Evolutionary conservation across 2,888 invertebrate species (phyloP).

Genomic region (Drosophila mimica): DNA sequence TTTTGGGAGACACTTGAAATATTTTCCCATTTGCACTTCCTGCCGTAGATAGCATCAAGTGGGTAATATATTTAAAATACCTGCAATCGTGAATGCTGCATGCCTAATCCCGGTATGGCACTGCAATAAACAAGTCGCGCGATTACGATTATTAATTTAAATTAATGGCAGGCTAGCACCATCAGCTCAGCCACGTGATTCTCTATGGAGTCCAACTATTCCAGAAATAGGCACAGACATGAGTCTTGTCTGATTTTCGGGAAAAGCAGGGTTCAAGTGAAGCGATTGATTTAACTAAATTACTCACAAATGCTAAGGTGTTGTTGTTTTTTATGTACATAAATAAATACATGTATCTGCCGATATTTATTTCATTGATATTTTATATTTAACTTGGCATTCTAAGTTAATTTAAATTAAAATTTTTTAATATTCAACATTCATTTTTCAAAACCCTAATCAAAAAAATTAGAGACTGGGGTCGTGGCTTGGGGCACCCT

Average conservation of each 20-base stretch:
- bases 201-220: neutral
- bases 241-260: neutral
- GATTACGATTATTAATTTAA: conserved; percentile 29
- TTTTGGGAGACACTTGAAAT: neutral
- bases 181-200: conserved; percentile 42
- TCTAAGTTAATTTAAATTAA: neutral
- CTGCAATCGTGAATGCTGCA: neutral
- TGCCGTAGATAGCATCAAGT: conserved; percentile 18
- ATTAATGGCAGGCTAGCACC: conserved; percentile 17
- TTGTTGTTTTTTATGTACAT: neutral
- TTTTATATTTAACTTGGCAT: neutral
- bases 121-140: neutral
- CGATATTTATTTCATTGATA: neutral
- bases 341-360: neutral
- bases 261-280: conserved; percentile 6
- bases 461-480: neutral
- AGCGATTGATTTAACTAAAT: conserved; percentile 4
- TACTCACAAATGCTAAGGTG: conserved; percentile 9
- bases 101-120: conserved; percentile 5
- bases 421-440: neutral
- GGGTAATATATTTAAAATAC: conserved; percentile 41
- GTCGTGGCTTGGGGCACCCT: neutral
- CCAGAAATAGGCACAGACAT: conserved; percentile 16
- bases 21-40: conserved; percentile 4
- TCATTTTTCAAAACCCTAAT: neutral